Percentiles rank a stretch among this genome's conserved stretches.
These are phyloP conservation scores for Peromyscus nudipes DNA, from an alignment of 2,797 vertebrate genomes.

Conservation along the genomic window DNA sequence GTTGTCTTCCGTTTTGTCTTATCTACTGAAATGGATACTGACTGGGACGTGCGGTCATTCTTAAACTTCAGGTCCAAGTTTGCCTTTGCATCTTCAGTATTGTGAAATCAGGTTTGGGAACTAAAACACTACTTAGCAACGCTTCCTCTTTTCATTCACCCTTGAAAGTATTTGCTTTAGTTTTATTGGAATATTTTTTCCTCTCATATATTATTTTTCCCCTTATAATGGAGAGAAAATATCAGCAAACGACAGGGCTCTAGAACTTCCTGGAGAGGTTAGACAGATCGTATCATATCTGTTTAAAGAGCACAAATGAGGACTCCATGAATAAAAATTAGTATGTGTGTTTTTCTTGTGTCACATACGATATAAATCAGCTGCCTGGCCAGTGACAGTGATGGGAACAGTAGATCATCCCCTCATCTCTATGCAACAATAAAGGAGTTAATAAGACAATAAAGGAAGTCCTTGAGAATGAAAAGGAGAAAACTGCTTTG, in stretches of 20 bases:
- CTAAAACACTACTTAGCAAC: constrained; percentile 21
- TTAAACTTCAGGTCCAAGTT: constrained; percentile 15
- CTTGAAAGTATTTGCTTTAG: constrained; percentile 33
- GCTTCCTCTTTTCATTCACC: constrained; percentile 48
- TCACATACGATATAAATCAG: constrained; percentile 74
- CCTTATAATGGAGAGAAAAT: constrained; percentile 27
- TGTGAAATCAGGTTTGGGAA: constrained; percentile 52
- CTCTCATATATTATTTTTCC: constrained; percentile 54
- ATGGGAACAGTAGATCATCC: constrained; percentile 69
- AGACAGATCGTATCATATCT: constrained; percentile 65
- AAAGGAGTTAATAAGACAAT: constrained; percentile 67
- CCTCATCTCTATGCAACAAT: constrained; percentile 66
- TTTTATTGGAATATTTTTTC: constrained; percentile 40
- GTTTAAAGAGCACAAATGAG: constrained; percentile 66
- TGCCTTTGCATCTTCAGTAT: neutral
- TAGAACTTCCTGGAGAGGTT: constrained; percentile 47
- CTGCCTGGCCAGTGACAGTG: constrained; percentile 62
- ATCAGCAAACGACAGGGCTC: constrained; percentile 57
- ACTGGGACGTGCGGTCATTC: neutral
- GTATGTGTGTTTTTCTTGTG: neutral
- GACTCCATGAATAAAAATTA: constrained; percentile 77
- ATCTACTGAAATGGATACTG: neutral
- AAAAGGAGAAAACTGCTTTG: constrained; percentile 12
- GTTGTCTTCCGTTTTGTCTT: neutral
- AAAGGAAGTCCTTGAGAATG: neutral